Base-by-base conservation (phyloP, 1,140 invertebrate species). In the Hermetia illucens region DNA sequence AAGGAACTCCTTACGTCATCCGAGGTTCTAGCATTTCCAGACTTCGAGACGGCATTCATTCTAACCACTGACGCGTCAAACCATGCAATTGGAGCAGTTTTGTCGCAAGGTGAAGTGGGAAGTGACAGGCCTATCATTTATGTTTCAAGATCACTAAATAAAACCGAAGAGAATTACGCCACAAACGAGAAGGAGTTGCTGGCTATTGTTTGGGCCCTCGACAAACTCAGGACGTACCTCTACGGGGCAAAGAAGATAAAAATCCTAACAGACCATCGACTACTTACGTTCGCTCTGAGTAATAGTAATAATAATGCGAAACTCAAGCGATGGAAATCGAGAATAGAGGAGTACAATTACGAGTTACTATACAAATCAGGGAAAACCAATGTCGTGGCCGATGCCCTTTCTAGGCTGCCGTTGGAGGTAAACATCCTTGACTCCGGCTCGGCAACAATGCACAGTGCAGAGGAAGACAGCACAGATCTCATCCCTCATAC, bases 1-100 rank as follows among this genome's bases (percentile, higher is more conserved):
- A 64, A 61, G 54, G 39, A 53, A 27, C 45, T 53, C 18, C 34
- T 68, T 27, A 58, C 44, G 4, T 57, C 53, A 15, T 46, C 60
- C n/a, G 55, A 55, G 6, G 43, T 68, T 21, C 43, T 67, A 18
- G 43, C 44, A 40, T 58, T 51, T 31, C 52, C 54, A 5, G 47
- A 62, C 30, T 59, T 56, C 34, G n/a, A n/a, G n/a, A n/a, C n/a
- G n/a, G n/a, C n/a, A n/a, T n/a, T n/a, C n/a, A n/a, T n/a, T n/a
- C n/a, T n/a, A n/a, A n/a, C n/a, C 8, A 52, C 43, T 0, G 51
- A 55, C 21, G 52, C 51, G 2, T 42, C 35, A 8, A 37, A 40
- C 21, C 35, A 31, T 22, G 49, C 51, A 2, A 20, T 56, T 17
- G 51, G 49, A 3, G 49, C 52, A 2, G 44, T 55, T 2, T 34